These are phyloP conservation scores for Orthosia gothica DNA, from an alignment of 2,888 invertebrate genomes.

Conservation along the genomic window DNA sequence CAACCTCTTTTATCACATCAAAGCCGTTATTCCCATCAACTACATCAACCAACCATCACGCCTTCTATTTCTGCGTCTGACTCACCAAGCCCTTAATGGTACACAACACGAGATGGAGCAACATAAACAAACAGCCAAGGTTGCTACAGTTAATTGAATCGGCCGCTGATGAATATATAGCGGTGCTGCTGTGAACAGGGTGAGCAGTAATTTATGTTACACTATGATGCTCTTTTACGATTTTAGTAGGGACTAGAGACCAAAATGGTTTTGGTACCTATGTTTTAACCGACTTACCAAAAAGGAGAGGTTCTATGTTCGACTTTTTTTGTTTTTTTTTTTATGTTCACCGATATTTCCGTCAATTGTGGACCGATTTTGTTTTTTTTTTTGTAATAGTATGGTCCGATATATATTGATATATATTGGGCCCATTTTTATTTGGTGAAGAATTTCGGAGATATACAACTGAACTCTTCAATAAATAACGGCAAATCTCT, in stretches of 20 bases:
- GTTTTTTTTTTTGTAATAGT: no score
- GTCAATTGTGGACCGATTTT: no score
- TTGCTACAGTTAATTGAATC: constrained; percentile 51
- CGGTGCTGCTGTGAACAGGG: constrained; percentile 9
- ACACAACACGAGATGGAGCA: constrained; percentile 42
- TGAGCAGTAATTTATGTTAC: constrained; percentile 2
- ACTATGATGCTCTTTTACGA: background rate
- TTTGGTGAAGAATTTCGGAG: no score
- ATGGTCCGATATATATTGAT: no score
- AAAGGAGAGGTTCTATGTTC: no score
- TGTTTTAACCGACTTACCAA: no score
- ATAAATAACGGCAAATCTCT: no score
- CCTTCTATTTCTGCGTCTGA: constrained; percentile 51
- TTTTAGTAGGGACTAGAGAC: background rate
- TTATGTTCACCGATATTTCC: no score
- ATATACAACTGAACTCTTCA: no score
- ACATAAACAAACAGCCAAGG: constrained; percentile 60
- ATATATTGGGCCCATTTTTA: no score
- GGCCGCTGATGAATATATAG: constrained; percentile 45
- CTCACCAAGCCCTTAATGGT: constrained; percentile 55
- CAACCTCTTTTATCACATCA: background rate
- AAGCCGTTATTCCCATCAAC: constrained; percentile 10
- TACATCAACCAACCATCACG: constrained; percentile 17
- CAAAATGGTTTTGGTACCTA: background rate
- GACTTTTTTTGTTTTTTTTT: no score